Conservation (phyloP, 2,113 vertebrate genomes). For the Dicaeum eximium region DNA sequence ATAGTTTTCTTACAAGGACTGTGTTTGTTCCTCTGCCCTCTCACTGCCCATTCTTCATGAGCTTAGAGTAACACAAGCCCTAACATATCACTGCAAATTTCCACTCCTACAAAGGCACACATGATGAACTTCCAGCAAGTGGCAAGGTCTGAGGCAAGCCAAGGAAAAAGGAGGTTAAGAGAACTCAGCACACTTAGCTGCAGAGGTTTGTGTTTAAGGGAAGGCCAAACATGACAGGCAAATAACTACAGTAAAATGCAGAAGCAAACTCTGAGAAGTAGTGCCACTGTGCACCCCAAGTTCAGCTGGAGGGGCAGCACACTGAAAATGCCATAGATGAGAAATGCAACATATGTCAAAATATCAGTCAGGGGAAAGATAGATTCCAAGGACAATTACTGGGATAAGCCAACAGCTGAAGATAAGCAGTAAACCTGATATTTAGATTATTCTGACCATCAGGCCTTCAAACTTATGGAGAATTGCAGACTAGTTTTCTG, state of each 20-base stretch:
- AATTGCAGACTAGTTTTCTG: not conserved
- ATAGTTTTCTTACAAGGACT: not conserved
- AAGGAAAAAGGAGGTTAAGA: not conserved
- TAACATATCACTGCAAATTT: not conserved
- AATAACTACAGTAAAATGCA: not conserved
- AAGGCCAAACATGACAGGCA: not conserved
- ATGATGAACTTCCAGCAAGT: not conserved
- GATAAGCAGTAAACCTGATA: not conserved
- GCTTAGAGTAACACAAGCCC: not conserved
- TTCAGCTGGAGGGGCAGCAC: not conserved
- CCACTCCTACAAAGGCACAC: not conserved
- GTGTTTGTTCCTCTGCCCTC: not conserved
- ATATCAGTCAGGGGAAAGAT: not conserved
- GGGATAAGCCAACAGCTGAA: not conserved
- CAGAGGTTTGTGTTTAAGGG: not conserved
- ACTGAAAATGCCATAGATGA: rapidly evolving
- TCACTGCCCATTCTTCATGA: not conserved
- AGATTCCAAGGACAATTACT: not conserved
- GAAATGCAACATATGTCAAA: not conserved
- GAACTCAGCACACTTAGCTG: not conserved
- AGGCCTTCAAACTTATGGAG: not conserved
- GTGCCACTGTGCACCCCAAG: not conserved
- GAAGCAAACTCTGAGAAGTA: not conserved
- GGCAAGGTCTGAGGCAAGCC: not conserved
- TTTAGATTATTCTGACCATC: not conserved